These are phyloP conservation scores for Pseudolaguvia tuberculata DNA, from an alignment of 2,113 vertebrate genomes.

Conservation along the genomic window DNA sequence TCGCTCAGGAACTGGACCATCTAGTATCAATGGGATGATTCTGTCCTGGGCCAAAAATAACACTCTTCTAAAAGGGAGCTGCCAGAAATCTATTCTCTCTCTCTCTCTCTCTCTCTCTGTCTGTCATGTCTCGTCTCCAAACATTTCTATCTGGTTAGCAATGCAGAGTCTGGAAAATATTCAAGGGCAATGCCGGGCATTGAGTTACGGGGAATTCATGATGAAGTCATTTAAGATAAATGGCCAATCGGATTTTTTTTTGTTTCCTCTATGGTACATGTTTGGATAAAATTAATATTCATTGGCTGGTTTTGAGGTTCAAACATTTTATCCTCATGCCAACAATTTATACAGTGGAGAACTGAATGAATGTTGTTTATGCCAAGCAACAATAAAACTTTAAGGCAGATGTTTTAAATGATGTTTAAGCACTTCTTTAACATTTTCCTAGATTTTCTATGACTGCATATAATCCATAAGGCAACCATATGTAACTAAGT, in stretches of 20 bases:
- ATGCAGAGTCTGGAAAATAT: slow-evolving; percentile 12
- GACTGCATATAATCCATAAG: too few relatives aligned
- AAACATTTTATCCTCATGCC: not conserved
- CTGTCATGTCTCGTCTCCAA: not conserved
- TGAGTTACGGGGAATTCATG: not conserved
- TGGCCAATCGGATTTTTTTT: not conserved
- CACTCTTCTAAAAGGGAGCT: not conserved
- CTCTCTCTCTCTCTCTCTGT: not conserved
- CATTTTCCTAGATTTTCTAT: too few relatives aligned
- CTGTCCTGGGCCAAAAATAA: slow-evolving; percentile 16
- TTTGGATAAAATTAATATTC: not conserved
- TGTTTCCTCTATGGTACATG: not conserved
- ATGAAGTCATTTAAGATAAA: slow-evolving; percentile 10
- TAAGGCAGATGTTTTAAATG: not conserved
- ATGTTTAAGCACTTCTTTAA: not conserved
- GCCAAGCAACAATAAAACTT: not conserved
- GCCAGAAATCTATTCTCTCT: slow-evolving; percentile 10
- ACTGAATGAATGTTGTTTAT: not conserved
- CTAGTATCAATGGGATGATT: slow-evolving; percentile 11
- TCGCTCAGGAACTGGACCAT: slow-evolving; percentile 1
- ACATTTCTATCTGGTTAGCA: not conserved
- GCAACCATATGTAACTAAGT: too few relatives aligned
- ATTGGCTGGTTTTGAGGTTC: not conserved
- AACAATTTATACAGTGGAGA: not conserved
- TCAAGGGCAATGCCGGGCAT: not conserved